Evolutionary conservation across 1,140 invertebrate genomes (phyloP).

Genomic region (Chymomyza costata): DNA sequence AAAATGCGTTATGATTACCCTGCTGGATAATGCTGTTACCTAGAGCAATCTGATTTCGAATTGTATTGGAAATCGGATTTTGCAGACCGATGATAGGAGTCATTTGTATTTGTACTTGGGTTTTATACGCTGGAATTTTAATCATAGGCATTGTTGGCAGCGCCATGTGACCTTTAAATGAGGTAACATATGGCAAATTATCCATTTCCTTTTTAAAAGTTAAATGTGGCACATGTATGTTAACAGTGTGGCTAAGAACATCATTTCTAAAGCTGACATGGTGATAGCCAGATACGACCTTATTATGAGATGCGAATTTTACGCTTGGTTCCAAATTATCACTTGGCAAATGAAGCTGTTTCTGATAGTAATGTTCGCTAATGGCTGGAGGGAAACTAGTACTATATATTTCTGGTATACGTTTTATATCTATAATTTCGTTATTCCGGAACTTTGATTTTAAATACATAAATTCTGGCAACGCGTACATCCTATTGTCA

Average conservation of each 20-base stretch:
- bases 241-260: constrained; percentile 59
- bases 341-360: not conserved
- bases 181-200: constrained; percentile 15
- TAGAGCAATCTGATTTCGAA: not conserved
- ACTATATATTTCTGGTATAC: constrained; percentile 53
- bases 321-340: constrained; percentile 9
- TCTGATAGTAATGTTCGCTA: not conserved
- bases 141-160: constrained; percentile 31
- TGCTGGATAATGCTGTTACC: constrained; percentile 10
- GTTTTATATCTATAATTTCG: constrained; percentile 53
- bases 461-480: no score
- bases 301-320: not conserved
- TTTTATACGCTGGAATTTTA: constrained; percentile 39
- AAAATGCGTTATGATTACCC: constrained; percentile 14
- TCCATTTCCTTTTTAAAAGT: constrained; percentile 55
- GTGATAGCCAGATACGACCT: constrained; percentile 28
- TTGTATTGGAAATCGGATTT: constrained; percentile 3
- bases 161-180: constrained; percentile 22
- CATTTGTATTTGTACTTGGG: constrained; percentile 34
- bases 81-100: no score
- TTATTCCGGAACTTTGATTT: constrained; percentile 43
- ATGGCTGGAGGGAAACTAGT: constrained; percentile 18
- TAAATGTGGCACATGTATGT: constrained; percentile 55
- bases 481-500: no score
- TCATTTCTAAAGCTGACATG: constrained; percentile 39